These are phyloP conservation scores for Martes flavigula DNA, from an alignment of 2,797 vertebrate species.

Conservation along the genomic window DNA sequence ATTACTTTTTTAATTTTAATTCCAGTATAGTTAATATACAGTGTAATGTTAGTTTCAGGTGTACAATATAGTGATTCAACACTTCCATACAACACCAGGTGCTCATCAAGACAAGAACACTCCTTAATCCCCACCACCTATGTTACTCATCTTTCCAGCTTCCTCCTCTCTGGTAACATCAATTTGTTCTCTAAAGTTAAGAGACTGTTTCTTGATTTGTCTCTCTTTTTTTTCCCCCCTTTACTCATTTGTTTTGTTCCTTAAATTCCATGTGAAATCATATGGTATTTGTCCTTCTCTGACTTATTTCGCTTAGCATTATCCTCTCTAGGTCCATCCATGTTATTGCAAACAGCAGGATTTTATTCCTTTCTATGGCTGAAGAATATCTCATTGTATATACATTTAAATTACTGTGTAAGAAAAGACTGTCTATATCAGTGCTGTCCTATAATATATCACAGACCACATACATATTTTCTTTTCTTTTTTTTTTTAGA, in stretches of 20 bases:
- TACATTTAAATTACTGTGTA: not conserved
- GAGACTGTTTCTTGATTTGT: not conserved
- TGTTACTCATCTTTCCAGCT: not conserved
- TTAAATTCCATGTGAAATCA: not conserved
- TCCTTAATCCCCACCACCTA: not conserved
- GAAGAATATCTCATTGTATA: not conserved
- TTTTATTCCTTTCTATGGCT: not conserved
- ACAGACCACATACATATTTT: not conserved
- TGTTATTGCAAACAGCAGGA: not conserved
- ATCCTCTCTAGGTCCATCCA: not conserved
- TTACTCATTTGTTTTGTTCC: not conserved
- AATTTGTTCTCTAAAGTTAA: not conserved
- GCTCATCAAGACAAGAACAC: not conserved
- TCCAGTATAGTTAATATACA: not conserved
- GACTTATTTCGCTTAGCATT: not conserved
- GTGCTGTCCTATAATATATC: not conserved
- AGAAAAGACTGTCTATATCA: not conserved
- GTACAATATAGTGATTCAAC: not conserved
- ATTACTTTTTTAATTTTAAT: not conserved
- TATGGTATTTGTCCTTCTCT: not conserved
- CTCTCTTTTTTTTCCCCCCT: not conserved
- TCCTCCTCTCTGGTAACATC: not conserved
- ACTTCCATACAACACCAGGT: not conserved
- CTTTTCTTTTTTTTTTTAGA: not conserved
- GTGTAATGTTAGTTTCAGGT: not conserved